phyloP scores from a whole-genome alignment of 2,797 vertebrate species.

The Vireo griseus region DNA sequence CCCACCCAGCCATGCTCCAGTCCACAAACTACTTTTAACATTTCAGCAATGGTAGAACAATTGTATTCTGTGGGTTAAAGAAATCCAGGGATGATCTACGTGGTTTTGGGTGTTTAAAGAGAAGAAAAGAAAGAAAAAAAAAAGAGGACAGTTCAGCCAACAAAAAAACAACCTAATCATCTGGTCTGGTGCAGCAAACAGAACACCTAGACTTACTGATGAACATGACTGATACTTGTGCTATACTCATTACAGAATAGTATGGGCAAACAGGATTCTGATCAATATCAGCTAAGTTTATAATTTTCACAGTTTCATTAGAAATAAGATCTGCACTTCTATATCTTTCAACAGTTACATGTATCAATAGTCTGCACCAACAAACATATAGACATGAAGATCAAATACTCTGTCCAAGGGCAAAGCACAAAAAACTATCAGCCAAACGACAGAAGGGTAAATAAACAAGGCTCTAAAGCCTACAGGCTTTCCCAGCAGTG shows the following conservation, averaged over 20 bases:
- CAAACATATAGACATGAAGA: not conserved
- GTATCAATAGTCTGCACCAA: not conserved
- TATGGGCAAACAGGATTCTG: not conserved
- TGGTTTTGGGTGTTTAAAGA: not conserved
- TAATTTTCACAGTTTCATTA: not conserved
- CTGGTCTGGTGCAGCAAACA: not conserved
- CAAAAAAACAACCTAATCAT: not conserved
- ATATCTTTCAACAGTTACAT: not conserved
- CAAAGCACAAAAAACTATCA: not conserved
- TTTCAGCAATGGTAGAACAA: slow-evolving; percentile 32
- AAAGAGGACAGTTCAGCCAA: not conserved
- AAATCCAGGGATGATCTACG: slow-evolving; percentile 19
- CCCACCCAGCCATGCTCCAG: slow-evolving; percentile 40
- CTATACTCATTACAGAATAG: not conserved
- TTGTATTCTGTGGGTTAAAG: slow-evolving; percentile 27
- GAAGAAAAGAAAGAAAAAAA: not conserved
- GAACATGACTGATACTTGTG: not conserved
- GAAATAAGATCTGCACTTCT: not conserved
- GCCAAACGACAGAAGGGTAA: not conserved
- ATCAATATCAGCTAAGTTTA: not conserved
- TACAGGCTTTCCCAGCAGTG: slow-evolving; percentile 10
- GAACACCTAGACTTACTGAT: not conserved
- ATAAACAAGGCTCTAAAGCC: not conserved
- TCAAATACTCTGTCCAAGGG: not conserved
- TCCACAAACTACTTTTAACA: slow-evolving; percentile 26